Conservation (phyloP, 2,888 invertebrate genomes). For the Rhingia campestris region DNA sequence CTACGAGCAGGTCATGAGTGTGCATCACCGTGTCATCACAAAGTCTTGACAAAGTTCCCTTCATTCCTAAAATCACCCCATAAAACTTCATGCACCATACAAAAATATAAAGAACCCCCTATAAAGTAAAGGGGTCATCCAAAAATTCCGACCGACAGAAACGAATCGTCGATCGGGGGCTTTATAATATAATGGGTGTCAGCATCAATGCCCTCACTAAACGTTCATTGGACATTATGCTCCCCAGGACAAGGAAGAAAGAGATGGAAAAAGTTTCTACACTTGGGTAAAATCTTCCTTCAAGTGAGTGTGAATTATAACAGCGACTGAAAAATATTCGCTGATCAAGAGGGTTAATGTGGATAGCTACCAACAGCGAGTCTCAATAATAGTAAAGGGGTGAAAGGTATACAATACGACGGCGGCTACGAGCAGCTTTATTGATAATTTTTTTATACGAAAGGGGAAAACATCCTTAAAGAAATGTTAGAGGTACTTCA, state of each 20-base stretch:
- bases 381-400: no score
- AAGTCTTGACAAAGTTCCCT: no score
- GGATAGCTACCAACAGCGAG: no score
- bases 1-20: no score
- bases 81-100: no score
- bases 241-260: constrained; percentile 92
- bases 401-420: no score
- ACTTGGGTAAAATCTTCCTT: constrained; percentile 6
- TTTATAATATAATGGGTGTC: constrained; percentile 85
- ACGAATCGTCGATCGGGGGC: constrained; percentile 76
- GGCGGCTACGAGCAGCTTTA: no score
- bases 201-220: constrained; percentile 93
- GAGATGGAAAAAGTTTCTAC: constrained; percentile 33
- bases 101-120: constrained; percentile 77
- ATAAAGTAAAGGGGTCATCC: constrained; percentile 88
- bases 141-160: constrained; percentile 90
- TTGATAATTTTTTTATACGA: no score
- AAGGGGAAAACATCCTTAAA: no score
- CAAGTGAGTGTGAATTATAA: constrained; percentile 63
- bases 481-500: no score
- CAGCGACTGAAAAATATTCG: constrained; percentile 10
- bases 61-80: no score
- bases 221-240: constrained; percentile 93
- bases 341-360: neutral
- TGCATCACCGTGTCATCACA: no score